Percentiles rank a stretch among this genome's conserved stretches.
These are phyloP conservation scores for Electrona antarctica DNA, from an alignment of 2,113 vertebrate genomes.

Conservation along the genomic window DNA sequence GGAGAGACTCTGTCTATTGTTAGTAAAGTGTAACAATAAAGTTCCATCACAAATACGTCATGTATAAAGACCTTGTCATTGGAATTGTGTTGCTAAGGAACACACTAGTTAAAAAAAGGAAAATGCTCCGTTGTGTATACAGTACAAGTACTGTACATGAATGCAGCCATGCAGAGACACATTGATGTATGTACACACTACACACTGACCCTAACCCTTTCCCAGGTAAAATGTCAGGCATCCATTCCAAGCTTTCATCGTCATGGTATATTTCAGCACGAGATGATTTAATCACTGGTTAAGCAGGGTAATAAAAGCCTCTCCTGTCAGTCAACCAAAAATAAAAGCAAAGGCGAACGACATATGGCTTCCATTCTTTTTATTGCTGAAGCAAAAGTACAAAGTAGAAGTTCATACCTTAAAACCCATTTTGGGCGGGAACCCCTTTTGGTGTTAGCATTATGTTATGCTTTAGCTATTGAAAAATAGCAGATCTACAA, in stretches of 20 bases:
- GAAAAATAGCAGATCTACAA: no score
- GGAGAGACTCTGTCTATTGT: constrained; percentile 69
- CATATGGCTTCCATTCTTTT: constrained; percentile 41
- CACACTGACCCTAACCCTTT: neutral
- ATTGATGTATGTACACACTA: neutral
- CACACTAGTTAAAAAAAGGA: no score
- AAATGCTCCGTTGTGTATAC: no score
- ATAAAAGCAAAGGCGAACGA: constrained; percentile 9
- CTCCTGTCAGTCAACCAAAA: neutral
- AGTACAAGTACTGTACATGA: neutral
- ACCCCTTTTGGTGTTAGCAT: no score
- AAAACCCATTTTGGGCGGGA: no score
- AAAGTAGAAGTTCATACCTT: constrained; percentile 78
- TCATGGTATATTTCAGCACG: constrained; percentile 36
- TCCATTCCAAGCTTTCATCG: constrained; percentile 39
- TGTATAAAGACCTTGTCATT: no score
- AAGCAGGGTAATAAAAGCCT: neutral
- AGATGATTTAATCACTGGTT: constrained; percentile 17
- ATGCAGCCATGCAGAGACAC: neutral
- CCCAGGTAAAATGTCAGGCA: constrained; percentile 22
- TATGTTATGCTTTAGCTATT: no score
- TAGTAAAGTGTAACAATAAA: constrained; percentile 53
- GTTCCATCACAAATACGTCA: neutral
- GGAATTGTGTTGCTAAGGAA: no score
- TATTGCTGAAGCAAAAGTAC: constrained; percentile 87